Base-by-base conservation (phyloP, 1,140 invertebrate genomes). In the Cecropterus lyciades region DNA sequence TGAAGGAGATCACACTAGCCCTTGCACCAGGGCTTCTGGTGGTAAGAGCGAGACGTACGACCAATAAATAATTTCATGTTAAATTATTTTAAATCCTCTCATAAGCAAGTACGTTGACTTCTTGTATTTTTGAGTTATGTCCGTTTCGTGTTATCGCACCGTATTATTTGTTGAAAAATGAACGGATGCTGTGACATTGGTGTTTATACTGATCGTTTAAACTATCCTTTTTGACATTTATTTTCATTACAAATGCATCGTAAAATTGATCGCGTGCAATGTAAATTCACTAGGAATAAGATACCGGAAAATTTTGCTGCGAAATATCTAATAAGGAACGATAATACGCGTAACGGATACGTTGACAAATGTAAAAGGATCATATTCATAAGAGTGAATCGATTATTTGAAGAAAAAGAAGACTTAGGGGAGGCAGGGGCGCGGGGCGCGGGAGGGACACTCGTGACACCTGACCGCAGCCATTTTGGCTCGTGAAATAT, bases 401-500 rank as follows among this genome's bases (percentile, higher is more conserved):
- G 85, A 86, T 89, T 89, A 84, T 84, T 73, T 73, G 67, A 70
- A 78, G 78, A 85, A 86, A 82, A 83, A 84, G 79, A 85, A 81
- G 72, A 71, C 71, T 49, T 73, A 67, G 66, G 75, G 68, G 68
- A 62, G 65, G 69, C n/a, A 57, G 71, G 60, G 30, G 63, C 67
- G 70, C 65, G 51, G 67, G 51, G 59, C 20, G 73, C 64, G 78
- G 75, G 70, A 69, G 72, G 55, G n/a, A n/a, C n/a, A n/a, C n/a
- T 75, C 76, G 79, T 85, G 89, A 90, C 87, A 90, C 87, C 86
- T 91, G 89, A 91, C 87, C 89, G 84, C 84, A 89, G 89, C 85
- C 86, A 89, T 91, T 91, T 91, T 89, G 84, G 86, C 80, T 85
- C 84, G 83, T 91, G 87, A 92, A 92, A 92, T 90, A 92, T 92